phyloP scores from a whole-genome alignment of 2,888 invertebrate species.

The Amphiduros pacificus region DNA sequence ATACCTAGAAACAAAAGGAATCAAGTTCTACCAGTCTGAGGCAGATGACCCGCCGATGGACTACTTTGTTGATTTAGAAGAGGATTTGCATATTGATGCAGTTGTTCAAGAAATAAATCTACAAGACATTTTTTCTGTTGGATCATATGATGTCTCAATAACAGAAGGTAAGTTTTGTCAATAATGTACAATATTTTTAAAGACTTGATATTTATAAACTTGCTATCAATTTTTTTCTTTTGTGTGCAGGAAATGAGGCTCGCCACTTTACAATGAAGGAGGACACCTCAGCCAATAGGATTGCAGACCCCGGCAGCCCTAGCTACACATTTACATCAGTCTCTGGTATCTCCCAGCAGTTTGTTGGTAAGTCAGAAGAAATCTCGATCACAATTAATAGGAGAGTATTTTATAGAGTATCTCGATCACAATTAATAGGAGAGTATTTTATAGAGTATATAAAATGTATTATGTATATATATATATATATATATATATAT shows the following conservation, averaged over 20 bases:
- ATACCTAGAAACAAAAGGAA: constrained; percentile 37
- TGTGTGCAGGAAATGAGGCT: constrained; percentile 44
- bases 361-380: constrained; percentile 37
- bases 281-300: constrained; percentile 31
- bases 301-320: constrained; percentile 25
- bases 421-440: no score
- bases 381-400: no score
- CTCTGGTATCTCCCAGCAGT: constrained; percentile 25
- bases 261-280: constrained; percentile 36
- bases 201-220: neutral
- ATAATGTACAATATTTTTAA: neutral
- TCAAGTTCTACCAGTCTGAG: constrained; percentile 20
- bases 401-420: no score
- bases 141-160: constrained; percentile 35
- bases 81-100: constrained; percentile 42
- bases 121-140: constrained; percentile 40
- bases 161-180: constrained; percentile 23
- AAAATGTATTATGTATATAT: no score
- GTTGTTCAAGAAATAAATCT: constrained; percentile 37
- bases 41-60: constrained; percentile 35
- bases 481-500: no score
- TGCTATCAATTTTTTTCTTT: neutral
- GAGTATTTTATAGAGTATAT: no score
- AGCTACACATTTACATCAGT: constrained; percentile 34
- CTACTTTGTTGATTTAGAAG: constrained; percentile 36